Base-by-base conservation (phyloP, 2,888 invertebrate genomes). In the Therioaphis trifolii region DNA sequence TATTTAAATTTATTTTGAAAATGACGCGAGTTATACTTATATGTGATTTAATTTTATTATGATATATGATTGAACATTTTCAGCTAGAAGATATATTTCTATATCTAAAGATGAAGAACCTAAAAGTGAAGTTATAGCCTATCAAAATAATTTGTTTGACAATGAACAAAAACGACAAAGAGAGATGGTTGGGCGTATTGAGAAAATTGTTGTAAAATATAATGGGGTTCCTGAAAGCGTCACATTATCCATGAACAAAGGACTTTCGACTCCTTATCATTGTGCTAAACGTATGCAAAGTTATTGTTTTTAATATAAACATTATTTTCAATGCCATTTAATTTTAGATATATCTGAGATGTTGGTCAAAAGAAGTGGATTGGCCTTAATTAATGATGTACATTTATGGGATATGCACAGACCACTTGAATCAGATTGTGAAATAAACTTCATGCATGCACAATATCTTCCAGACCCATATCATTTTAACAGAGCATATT, bases 401-500 rank as follows among this genome's bases (percentile, higher is more conserved):
- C 89, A 91, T 0, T 90, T 94, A 14, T 98, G 98, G 98, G 98
- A 98, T 88, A 95, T 99, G 94, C 95, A 97, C 88, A 91, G 93
- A 86, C 98, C 98, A 0, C 89, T 99, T 49, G 90, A 89, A 2
- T 88, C 89, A 4, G 88, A 90, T 55, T 94, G 94, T 87, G 91
- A 91, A 66, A 87, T 95, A 9, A 89, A 90, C 84, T 89, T 93
- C 82, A 87, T 92, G 15, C 90, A 91, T 87, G 90, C 92, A 89
- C 91, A 91, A 76, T 52, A 82, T 82, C 91, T 92, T 77, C 87
- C 91, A 0, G 91, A 93, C 84, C 92, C 91, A 0, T 89, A 89
- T 84, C 89, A 90, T 71, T 92, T 93, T 0, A 95, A 95, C 88
- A 92, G 92, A 87, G 94, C 95, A 0, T 98, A 97, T 89, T 99